Base-by-base conservation (phyloP, 1,140 invertebrate genomes). In the Mizuhopecten yessoensis region DNA sequence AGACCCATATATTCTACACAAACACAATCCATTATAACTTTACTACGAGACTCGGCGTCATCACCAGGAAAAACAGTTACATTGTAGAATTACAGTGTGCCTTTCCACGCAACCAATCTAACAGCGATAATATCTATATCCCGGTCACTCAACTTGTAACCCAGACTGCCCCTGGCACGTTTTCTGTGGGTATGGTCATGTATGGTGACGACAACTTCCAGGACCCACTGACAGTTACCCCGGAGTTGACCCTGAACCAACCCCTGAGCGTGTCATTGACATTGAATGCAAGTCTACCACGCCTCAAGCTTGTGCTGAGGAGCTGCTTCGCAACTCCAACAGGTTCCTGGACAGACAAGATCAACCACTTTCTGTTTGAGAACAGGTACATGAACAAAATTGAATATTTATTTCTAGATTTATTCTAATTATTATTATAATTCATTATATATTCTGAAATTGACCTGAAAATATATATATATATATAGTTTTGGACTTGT, bases 1-100 rank as follows among this genome's bases (percentile, higher is more conserved):
- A 87, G 3, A 93, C 94, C 0, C 94, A 96, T 89, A 94, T 96
- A n/a, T 89, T 94, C 29, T 96, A 96, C 91, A 89, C 34, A 49
- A 95, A 95, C 87, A 91, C 89, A 0, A 90, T 96, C 33, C 90
- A 92, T 17, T 94, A 96, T 45, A 91, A 94, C 29, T 93, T 93
- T 34, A 95, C 95, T 0, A 75, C 45, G 2, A 88, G 87, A 17
- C 91, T 92, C 20, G 91, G 91, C 0, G 17, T 87, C 34, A 94
- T 95, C 75, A 93, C 92, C n/a, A 91, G 95, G 13, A 89, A 91
- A 10, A 94, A 95, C 86, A 92, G 89, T 2, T 94, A 93, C 91
- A 86, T 89, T n/a, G 90, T 96, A 1, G 89, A 92, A 20, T 91
- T 95, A 0, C 90, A 34, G 3, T 96, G 96, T 86, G 89, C 92